Conservation (phyloP, 2,888 invertebrate genomes). For the Dyspetes luteomarginatus region DNA sequence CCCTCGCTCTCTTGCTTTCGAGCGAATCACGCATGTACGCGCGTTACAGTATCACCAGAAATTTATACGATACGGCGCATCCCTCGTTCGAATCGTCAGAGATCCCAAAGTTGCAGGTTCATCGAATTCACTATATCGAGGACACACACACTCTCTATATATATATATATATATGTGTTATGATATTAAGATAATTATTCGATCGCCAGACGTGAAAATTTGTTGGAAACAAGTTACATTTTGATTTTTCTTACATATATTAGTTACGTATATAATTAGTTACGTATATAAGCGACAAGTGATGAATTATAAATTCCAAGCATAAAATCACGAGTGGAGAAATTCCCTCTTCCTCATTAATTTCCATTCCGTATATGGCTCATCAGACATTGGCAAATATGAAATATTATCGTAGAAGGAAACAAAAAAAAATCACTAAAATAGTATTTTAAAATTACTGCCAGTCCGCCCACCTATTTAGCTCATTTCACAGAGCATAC, state of each 20-base stretch:
- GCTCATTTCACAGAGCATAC: not conserved
- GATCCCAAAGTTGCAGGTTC: conserved; percentile 30
- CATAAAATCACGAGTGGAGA: too few relatives aligned
- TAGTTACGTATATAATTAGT: too few relatives aligned
- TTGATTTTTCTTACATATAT: too few relatives aligned
- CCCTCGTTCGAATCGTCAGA: conserved; percentile 27
- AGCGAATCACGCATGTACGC: not conserved
- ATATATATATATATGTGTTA: too few relatives aligned
- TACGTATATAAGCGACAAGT: too few relatives aligned
- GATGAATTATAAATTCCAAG: too few relatives aligned
- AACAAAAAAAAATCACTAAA: too few relatives aligned
- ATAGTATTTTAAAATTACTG: too few relatives aligned
- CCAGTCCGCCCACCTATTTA: conserved; percentile 8
- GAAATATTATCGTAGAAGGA: too few relatives aligned
- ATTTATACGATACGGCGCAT: conserved; percentile 47
- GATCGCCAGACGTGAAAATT: not conserved
- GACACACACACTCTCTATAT: not conserved
- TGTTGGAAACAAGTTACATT: not conserved
- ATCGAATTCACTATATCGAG: conserved; percentile 32
- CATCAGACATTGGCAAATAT: too few relatives aligned
- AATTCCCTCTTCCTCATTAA: too few relatives aligned
- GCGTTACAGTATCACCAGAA: conserved; percentile 45
- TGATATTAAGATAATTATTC: conserved; percentile 10
- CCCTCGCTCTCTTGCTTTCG: conserved; percentile 22
- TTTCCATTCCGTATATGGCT: too few relatives aligned